Percentiles rank a stretch among this genome's conserved stretches.
Conservation (phyloP, 1,140 invertebrate species). For the Sarcophaga bullata region DNA sequence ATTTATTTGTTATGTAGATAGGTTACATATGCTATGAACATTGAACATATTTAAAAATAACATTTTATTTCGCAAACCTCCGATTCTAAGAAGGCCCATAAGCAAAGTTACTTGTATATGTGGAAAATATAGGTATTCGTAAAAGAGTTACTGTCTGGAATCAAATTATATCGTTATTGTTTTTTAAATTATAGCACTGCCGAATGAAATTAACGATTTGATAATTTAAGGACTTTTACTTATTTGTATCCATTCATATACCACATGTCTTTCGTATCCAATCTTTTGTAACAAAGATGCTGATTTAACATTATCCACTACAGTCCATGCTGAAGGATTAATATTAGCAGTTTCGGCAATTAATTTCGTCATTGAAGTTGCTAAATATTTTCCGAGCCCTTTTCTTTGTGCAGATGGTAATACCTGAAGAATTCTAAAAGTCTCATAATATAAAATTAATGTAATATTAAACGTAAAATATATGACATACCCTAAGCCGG, state of each 20-base stretch:
- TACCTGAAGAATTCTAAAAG: slow-evolving; percentile 56
- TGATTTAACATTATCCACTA: slow-evolving; percentile 54
- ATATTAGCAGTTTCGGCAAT: slow-evolving; percentile 53
- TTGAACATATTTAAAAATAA: no score
- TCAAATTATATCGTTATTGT: no score
- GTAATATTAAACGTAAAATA: not conserved
- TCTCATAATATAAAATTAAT: not conserved
- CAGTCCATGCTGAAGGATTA: slow-evolving; percentile 56
- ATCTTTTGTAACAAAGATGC: slow-evolving; percentile 52
- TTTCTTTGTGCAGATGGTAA: slow-evolving; percentile 53
- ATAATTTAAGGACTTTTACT: slow-evolving; percentile 28
- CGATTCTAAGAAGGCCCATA: no score
- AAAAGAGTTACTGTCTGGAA: no score
- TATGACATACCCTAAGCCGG: slow-evolving; percentile 53
- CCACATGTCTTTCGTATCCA: slow-evolving; percentile 50
- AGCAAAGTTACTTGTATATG: no score
- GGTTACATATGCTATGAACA: no score
- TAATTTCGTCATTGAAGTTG: slow-evolving; percentile 49
- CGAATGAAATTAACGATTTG: not conserved
- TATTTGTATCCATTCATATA: slow-evolving; percentile 60
- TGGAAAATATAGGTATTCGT: no score
- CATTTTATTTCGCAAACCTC: no score
- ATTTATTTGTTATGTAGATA: no score
- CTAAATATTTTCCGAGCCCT: slow-evolving; percentile 53
- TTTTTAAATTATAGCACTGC: no score